Conservation (phyloP, 2,113 vertebrate genomes). For the Ageneiosus marmoratus region DNA sequence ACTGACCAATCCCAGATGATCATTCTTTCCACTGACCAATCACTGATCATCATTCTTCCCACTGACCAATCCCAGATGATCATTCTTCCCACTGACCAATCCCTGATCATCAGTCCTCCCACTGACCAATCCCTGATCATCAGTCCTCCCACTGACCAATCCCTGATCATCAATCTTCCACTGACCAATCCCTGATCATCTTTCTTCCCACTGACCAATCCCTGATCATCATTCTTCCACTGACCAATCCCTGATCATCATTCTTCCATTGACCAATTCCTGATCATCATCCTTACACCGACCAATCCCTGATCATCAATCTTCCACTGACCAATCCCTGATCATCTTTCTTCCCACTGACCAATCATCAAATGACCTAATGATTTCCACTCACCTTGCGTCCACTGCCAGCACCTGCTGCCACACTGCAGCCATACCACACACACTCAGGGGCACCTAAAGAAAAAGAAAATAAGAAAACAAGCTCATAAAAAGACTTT, state of each 20-base stretch:
- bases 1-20: neutral
- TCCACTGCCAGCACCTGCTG: conserved; percentile 95
- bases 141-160: neutral
- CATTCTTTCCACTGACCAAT: neutral
- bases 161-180: neutral
- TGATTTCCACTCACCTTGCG: conserved; percentile 78
- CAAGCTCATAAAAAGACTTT: too few species aligned
- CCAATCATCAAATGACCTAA: neutral
- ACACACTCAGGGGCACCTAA: conserved; percentile 58
- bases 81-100: neutral
- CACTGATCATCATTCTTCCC: neutral
- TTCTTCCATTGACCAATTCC: neutral
- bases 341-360: neutral
- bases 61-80: neutral
- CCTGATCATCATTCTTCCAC: neutral
- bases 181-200: neutral
- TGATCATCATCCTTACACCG: neutral
- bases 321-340: neutral
- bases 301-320: neutral
- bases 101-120: neutral
- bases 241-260: neutral
- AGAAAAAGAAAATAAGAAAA: neutral
- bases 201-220: neutral
- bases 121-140: neutral
- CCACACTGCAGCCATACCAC: conserved; percentile 93